These are phyloP conservation scores for Eilema depressum DNA, from an alignment of 2,888 invertebrate genomes.

Conservation along the genomic window DNA sequence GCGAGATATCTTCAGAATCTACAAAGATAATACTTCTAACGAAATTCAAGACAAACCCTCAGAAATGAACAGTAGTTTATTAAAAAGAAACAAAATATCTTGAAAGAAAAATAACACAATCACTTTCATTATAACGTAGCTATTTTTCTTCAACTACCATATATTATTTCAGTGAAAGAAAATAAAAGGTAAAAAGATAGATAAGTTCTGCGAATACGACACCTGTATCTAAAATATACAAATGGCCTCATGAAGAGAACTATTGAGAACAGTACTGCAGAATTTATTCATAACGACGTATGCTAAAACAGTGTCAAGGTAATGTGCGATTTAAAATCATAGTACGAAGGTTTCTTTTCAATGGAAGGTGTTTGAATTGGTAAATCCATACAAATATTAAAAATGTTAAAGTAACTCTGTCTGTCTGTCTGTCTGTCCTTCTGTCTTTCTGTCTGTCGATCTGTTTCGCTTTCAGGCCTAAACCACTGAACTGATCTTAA, in stretches of 20 bases:
- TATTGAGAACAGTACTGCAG: neutral
- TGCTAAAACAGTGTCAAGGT: neutral
- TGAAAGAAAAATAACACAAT: neutral
- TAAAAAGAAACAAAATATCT: neutral
- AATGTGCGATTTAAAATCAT: neutral
- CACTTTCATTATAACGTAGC: neutral
- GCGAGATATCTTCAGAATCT: too few relatives aligned
- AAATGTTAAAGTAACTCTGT: too few relatives aligned
- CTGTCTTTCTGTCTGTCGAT: too few relatives aligned
- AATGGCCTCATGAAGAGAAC: neutral
- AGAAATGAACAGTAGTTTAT: neutral
- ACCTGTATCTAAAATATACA: neutral
- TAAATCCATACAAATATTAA: too few relatives aligned
- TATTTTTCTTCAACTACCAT: conserved; percentile 2
- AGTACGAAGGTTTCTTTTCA: too few relatives aligned
- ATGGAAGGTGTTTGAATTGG: too few relatives aligned
- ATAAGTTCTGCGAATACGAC: neutral
- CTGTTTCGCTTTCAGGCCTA: too few relatives aligned
- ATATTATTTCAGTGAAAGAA: neutral
- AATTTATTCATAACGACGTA: neutral
- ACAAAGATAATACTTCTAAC: neutral
- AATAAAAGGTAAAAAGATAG: neutral
- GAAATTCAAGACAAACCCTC: neutral
- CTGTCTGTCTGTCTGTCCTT: too few relatives aligned
- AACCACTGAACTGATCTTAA: too few relatives aligned